phyloP scores from a whole-genome alignment of 2,888 invertebrate genomes.

The Campaea margaritaria region DNA sequence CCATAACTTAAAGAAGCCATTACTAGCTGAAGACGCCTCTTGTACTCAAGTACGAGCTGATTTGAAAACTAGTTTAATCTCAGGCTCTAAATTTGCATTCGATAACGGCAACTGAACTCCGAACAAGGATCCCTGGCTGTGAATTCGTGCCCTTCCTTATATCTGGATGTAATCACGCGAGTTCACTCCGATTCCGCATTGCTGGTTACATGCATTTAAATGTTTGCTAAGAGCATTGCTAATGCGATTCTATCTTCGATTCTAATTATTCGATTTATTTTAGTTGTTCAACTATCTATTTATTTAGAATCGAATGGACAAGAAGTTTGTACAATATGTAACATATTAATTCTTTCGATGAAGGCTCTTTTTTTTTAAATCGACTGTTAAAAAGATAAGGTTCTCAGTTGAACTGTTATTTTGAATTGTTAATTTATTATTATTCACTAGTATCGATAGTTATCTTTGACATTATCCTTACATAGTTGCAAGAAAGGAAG shows the following conservation, averaged over 20 bases:
- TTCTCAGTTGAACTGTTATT: no score
- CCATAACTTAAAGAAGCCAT: constrained; percentile 61
- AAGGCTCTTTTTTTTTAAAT: no score
- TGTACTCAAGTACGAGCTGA: constrained; percentile 56
- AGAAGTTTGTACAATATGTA: no score
- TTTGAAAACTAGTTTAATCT: constrained; percentile 63
- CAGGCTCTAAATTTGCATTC: constrained; percentile 73
- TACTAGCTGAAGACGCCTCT: constrained; percentile 59
- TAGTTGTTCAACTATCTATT: no score
- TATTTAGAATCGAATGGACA: no score
- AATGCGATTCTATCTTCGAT: constrained; percentile 17
- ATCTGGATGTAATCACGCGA: constrained; percentile 62
- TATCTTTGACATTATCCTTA: constrained; percentile 53
- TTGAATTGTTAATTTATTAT: not conserved
- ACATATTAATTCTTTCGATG: no score
- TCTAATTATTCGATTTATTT: constrained; percentile 4
- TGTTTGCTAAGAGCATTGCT: constrained; percentile 26
- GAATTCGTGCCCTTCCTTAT: constrained; percentile 68
- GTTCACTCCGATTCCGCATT: constrained; percentile 55
- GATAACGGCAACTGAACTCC: constrained; percentile 69
- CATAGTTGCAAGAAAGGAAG: constrained; percentile 51
- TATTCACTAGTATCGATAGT: constrained; percentile 26
- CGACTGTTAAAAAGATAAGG: no score
- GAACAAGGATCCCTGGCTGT: constrained; percentile 69
- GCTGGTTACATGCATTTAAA: constrained; percentile 29